Evolutionary conservation across 2,797 vertebrate genomes (phyloP).

Genomic region (Eremophila alpestris): DNA sequence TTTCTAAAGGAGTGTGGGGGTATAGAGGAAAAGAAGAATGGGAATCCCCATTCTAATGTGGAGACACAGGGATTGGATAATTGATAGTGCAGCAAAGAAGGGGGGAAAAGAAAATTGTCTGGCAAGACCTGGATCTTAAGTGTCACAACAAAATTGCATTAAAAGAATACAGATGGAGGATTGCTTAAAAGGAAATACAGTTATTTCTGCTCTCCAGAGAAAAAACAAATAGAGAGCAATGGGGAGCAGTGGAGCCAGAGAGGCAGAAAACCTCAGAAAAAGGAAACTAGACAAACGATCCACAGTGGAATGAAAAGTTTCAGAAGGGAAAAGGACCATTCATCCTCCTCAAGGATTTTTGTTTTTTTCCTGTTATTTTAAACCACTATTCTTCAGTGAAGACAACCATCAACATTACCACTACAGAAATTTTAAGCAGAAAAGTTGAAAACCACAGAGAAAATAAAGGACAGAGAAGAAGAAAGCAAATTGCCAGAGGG

Average conservation of each 20-base stretch:
- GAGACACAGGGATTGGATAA: slow-evolving; percentile 64
- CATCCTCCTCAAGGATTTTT: slow-evolving; percentile 26
- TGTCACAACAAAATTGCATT: slow-evolving; percentile 32
- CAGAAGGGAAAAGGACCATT: slow-evolving; percentile 60
- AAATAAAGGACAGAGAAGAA: slow-evolving; percentile 40
- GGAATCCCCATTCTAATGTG: slow-evolving; percentile 67
- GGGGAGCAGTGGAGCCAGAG: slow-evolving; percentile 60
- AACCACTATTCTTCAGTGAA: slow-evolving; percentile 31
- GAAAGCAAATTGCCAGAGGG: slow-evolving; percentile 42
- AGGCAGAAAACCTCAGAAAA: slow-evolving; percentile 66
- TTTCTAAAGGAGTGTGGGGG: background rate
- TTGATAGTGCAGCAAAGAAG: slow-evolving; percentile 61
- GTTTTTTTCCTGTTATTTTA: background rate
- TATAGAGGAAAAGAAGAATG: slow-evolving; percentile 64
- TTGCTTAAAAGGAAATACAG: slow-evolving; percentile 52
- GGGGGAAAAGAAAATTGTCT: slow-evolving; percentile 50
- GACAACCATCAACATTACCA: slow-evolving; percentile 38
- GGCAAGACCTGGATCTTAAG: slow-evolving; percentile 73
- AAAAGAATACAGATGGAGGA: slow-evolving; percentile 52
- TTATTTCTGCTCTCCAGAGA: slow-evolving; percentile 27
- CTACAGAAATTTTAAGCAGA: slow-evolving; percentile 63
- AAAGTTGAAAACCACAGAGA: slow-evolving; percentile 73
- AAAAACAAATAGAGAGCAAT: slow-evolving; percentile 43
- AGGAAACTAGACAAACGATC: slow-evolving; percentile 63
- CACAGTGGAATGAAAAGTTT: slow-evolving; percentile 78